phyloP scores from a whole-genome alignment of 2,113 vertebrate species.

The Podilymbus podiceps region DNA sequence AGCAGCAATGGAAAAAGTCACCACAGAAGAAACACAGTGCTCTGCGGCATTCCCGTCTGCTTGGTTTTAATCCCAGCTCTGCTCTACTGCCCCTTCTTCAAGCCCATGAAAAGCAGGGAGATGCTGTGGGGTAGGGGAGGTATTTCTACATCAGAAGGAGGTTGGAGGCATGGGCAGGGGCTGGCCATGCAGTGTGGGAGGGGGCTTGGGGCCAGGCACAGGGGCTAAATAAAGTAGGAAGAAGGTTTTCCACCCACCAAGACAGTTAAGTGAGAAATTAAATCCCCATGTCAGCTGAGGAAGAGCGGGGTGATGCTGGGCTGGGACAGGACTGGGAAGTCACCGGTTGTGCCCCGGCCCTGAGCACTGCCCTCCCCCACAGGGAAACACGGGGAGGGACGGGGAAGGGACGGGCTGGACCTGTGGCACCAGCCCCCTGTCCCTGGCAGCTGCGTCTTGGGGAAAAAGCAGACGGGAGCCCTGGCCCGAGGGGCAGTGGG shows the following conservation, averaged over 20 bases:
- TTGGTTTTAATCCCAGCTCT: background rate
- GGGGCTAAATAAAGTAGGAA: background rate
- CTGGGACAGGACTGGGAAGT: background rate
- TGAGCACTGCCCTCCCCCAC: rapidly evolving
- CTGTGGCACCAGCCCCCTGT: background rate
- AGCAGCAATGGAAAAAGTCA: background rate
- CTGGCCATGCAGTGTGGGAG: background rate
- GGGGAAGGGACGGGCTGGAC: background rate
- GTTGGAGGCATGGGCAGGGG: background rate
- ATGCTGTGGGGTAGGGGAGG: background rate
- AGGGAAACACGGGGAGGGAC: background rate
- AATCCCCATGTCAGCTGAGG: background rate
- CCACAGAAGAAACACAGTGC: background rate
- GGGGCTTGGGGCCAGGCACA: background rate
- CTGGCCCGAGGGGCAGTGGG: background rate
- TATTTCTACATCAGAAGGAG: background rate
- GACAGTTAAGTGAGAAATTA: background rate
- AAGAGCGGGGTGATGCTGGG: background rate
- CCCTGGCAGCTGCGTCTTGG: background rate
- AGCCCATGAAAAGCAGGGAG: background rate
- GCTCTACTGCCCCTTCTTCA: background rate
- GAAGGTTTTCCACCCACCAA: background rate
- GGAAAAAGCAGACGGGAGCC: background rate
- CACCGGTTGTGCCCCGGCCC: background rate
- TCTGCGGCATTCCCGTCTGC: background rate